Conservation (phyloP, 2,113 vertebrate genomes). For the Macaca fascicularis region DNA sequence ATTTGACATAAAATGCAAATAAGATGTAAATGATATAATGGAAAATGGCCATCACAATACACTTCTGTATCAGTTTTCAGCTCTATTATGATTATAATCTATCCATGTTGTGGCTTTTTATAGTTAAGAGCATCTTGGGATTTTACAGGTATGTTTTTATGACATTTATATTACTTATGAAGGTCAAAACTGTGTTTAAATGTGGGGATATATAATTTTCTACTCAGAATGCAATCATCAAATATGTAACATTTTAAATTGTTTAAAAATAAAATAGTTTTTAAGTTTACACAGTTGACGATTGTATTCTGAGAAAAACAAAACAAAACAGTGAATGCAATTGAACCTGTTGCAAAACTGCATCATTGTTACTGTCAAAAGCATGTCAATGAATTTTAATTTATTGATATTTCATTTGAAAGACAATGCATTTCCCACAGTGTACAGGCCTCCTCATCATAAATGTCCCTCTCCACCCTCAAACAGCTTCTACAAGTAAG, state of each 20-base stretch:
- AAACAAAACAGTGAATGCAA: not conserved
- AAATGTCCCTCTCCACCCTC: rapidly evolving
- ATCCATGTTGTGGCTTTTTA: not conserved
- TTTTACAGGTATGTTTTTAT: not conserved
- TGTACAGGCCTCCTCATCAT: rapidly evolving
- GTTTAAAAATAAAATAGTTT: not conserved
- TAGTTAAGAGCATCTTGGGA: not conserved
- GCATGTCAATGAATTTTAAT: not conserved
- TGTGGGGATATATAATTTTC: not conserved
- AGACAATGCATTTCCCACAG: not conserved
- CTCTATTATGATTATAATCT: not conserved
- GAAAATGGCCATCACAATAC: not conserved
- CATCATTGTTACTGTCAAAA: not conserved
- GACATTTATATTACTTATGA: not conserved
- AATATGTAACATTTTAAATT: not conserved
- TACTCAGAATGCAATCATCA: not conserved
- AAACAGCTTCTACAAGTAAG: not conserved
- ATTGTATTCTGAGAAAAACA: too few species aligned
- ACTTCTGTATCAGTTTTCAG: not conserved
- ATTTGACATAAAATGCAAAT: not conserved
- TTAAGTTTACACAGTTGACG: too few species aligned
- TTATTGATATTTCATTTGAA: not conserved
- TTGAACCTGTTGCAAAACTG: not conserved
- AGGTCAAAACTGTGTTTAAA: not conserved
- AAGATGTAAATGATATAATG: not conserved